Conservation (phyloP, 2,888 invertebrate species). For the Ichneumoninae sp. region DNA sequence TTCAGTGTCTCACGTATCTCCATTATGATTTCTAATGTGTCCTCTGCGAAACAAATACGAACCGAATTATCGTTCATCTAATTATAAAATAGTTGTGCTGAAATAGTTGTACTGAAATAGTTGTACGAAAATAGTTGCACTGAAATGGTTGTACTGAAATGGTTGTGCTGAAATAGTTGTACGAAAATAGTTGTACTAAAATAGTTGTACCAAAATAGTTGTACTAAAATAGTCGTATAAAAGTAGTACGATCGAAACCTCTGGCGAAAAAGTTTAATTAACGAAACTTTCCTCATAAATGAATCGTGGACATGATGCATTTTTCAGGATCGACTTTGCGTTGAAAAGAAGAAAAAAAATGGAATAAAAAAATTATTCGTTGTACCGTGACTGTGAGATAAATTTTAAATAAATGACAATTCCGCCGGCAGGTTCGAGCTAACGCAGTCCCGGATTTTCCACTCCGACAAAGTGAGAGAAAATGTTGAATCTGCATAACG, state of each 20-base stretch:
- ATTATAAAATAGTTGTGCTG: not conserved
- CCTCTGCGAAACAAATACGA: not conserved
- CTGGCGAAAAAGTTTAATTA: not conserved
- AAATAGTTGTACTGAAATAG: not conserved
- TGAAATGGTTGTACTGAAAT: not conserved
- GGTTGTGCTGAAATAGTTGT: not conserved
- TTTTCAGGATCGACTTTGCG: not conserved
- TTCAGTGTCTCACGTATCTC: conserved; percentile 6
- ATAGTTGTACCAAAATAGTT: not conserved
- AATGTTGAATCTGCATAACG: conserved; percentile 42
- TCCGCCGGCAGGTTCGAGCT: conserved; percentile 9
- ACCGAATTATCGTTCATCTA: not conserved
- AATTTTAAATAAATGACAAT: conserved; percentile 17
- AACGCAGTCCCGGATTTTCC: conserved; percentile 20
- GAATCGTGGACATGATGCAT: not conserved
- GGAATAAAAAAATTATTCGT: not conserved
- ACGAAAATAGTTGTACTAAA: not conserved
- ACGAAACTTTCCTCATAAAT: not conserved
- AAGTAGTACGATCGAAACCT: not conserved
- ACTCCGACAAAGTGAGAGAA: conserved; percentile 27
- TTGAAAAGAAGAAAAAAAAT: not conserved
- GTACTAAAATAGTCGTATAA: not conserved
- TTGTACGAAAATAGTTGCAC: not conserved
- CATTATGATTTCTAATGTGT: conserved; percentile 5
- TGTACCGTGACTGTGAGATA: conserved; percentile 9